These are phyloP conservation scores for Panorpa germanica DNA, from an alignment of 2,888 invertebrate genomes.

Conservation along the genomic window DNA sequence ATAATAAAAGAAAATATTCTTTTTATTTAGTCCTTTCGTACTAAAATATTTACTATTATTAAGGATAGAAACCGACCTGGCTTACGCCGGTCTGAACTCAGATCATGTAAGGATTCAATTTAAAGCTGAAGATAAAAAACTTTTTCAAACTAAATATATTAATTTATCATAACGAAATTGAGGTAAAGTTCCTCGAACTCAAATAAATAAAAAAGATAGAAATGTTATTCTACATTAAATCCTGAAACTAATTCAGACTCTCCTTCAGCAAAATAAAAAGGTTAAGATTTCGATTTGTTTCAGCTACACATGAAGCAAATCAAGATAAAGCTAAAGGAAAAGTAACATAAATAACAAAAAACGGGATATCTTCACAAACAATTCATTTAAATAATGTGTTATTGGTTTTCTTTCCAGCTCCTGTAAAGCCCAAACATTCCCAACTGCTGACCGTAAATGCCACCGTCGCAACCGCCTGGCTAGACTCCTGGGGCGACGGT, in stretches of 20 bases:
- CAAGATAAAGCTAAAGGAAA: constrained; percentile 35
- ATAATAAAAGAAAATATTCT: constrained; percentile 30
- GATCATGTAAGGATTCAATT: constrained; percentile 67
- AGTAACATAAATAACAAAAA: constrained; percentile 32
- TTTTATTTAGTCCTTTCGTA: constrained; percentile 59
- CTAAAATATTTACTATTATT: constrained; percentile 37
- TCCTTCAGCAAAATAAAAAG: constrained; percentile 64
- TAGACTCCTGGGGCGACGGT: constrained; percentile 78
- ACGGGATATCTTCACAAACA: too few species aligned
- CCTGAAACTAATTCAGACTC: constrained; percentile 63
- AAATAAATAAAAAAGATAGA: too few species aligned
- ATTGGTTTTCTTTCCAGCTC: constrained; percentile 34
- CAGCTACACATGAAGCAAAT: constrained; percentile 40
- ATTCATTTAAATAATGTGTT: constrained; percentile 6
- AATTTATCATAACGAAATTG: too few species aligned
- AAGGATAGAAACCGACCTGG: constrained; percentile 77
- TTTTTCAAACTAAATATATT: constrained; percentile 6
- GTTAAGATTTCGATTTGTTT: constrained; percentile 54
- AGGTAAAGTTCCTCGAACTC: too few species aligned
- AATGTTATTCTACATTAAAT: constrained; percentile 65
- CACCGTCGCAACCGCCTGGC: constrained; percentile 69
- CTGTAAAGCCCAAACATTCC: constrained; percentile 59
- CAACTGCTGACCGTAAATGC: constrained; percentile 72
- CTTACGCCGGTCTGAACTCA: constrained; percentile 75
- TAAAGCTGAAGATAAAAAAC: constrained; percentile 1